Conservation (phyloP, 2,888 invertebrate genomes). For the Chrysolina oricalcia region DNA sequence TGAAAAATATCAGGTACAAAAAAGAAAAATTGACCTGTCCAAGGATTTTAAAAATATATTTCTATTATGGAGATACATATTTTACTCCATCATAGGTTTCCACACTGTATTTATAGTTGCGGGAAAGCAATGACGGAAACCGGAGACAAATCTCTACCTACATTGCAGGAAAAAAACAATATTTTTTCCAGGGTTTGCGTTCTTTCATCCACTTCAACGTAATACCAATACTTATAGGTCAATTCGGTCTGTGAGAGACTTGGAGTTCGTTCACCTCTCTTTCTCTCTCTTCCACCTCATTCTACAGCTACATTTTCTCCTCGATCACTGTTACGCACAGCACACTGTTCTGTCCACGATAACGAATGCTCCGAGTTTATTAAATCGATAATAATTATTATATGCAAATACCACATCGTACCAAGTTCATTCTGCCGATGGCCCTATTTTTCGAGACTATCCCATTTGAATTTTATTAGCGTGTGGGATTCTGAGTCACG, state of each 20-base stretch:
- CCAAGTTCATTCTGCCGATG: constrained; percentile 21
- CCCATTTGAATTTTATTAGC: constrained; percentile 9
- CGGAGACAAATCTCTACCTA: too few relatives aligned
- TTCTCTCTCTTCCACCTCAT: constrained; percentile 16
- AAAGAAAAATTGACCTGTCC: too few relatives aligned
- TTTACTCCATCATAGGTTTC: too few relatives aligned
- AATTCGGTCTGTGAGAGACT: neutral
- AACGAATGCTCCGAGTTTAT: constrained; percentile 8
- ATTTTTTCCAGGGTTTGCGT: constrained; percentile 5
- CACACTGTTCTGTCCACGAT: neutral
- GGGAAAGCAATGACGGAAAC: neutral
- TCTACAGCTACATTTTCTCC: constrained; percentile 8
- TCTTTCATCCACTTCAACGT: neutral
- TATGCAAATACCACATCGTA: constrained; percentile 32
- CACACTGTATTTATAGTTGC: too few relatives aligned
- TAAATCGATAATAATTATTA: constrained; percentile 21
- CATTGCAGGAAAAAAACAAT: neutral
- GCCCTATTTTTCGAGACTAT: constrained; percentile 11
- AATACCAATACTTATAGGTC: constrained; percentile 16
- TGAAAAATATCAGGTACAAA: too few relatives aligned
- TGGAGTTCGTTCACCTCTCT: constrained; percentile 14
- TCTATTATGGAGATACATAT: too few relatives aligned
- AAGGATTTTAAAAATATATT: too few relatives aligned
- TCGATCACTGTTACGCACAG: constrained; percentile 11
- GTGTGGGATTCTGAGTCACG: constrained; percentile 18